These are phyloP conservation scores for Probosciger aterrimus DNA, from an alignment of 2,113 vertebrate species.

Conservation along the genomic window DNA sequence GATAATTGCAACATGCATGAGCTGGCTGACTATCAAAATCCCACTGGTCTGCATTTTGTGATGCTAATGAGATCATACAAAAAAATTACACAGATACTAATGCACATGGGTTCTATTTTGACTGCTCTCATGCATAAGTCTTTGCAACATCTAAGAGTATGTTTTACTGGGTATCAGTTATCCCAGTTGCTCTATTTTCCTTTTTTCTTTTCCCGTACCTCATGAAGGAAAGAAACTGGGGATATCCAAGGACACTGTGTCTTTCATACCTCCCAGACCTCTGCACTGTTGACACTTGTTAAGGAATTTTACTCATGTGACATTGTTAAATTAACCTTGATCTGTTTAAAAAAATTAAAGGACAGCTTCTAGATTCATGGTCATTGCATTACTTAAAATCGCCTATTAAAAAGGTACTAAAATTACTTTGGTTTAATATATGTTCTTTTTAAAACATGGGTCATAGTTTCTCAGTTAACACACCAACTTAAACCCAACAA, in stretches of 20 bases:
- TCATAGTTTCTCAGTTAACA: neutral
- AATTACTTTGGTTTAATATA: neutral
- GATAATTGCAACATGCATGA: neutral
- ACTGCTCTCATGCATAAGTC: neutral
- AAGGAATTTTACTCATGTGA: neutral
- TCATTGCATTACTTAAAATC: neutral
- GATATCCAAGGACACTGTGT: neutral
- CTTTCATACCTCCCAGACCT: neutral
- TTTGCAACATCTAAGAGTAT: neutral
- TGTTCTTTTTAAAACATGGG: neutral
- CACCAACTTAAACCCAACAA: neutral
- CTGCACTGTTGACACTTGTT: neutral
- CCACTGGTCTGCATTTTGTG: neutral
- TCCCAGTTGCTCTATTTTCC: neutral
- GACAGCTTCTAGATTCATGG: neutral
- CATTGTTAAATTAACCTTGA: neutral
- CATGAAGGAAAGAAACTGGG: neutral
- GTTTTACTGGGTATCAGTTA: neutral
- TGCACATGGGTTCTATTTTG: neutral
- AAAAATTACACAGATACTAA: conserved; percentile 11
- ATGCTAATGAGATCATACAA: neutral
- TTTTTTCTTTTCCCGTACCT: neutral
- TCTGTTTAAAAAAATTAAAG: neutral
- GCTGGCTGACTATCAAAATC: neutral
- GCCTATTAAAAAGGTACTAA: neutral